Evolutionary conservation across 2,888 invertebrate genomes (phyloP).

Genomic region (Catocala nupta): DNA sequence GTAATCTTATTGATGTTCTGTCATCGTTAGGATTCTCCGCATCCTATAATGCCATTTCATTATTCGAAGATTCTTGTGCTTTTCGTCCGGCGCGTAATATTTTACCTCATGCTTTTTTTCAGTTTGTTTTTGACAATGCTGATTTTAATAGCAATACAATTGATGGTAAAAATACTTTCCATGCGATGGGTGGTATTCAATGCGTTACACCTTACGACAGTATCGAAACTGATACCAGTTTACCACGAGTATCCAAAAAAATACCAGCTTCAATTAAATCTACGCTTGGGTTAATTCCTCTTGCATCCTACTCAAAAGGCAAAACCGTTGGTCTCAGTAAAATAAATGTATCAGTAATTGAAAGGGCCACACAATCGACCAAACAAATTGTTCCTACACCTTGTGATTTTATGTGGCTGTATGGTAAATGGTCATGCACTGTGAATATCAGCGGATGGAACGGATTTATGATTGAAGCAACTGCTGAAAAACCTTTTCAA

Average conservation of each 20-base stretch:
- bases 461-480: slow-evolving; percentile 53
- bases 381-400: slow-evolving; percentile 17
- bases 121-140: slow-evolving; percentile 41
- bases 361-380: slow-evolving; percentile 14
- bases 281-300: slow-evolving; percentile 17
- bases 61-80: no score
- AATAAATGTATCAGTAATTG: slow-evolving; percentile 18
- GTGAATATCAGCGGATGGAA: slow-evolving; percentile 49
- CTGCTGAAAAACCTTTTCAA: slow-evolving; percentile 35
- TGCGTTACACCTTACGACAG: no score
- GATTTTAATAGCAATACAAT: slow-evolving; percentile 35
- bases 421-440: slow-evolving; percentile 27
- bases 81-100: no score
- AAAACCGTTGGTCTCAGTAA: slow-evolving; percentile 25
- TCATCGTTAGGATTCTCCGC: no score
- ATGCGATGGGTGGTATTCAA: no score
- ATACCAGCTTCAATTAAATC: slow-evolving; percentile 21
- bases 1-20: no score
- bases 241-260: no score
- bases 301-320: slow-evolving; percentile 27
- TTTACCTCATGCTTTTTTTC: no score
- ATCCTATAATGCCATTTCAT: no score
- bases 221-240: no score
- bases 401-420: slow-evolving; percentile 31
- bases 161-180: no score